Base-by-base conservation (phyloP, 2,888 invertebrate genomes). In the Ormyrus rosae region DNA sequence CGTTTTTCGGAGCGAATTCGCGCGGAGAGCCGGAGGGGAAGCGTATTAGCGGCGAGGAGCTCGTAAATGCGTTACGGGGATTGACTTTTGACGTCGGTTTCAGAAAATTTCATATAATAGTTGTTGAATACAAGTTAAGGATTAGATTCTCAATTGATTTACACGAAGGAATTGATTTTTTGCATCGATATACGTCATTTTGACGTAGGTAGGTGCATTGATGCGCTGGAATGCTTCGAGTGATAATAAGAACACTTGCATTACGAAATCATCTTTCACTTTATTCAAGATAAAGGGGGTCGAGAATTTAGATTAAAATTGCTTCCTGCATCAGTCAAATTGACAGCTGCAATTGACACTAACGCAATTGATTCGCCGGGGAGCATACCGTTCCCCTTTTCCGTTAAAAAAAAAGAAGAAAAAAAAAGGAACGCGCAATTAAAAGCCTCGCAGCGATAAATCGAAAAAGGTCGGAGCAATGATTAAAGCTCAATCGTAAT, bases 181-280 rank as follows among this genome's bases (percentile, higher is more conserved):
- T 34, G 3, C 3, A 34, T 34, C 34, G 34, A 34, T 34, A 34
- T 34, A 0, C 34, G 34, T 34, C 4, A 4, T 34, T 34, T 34
- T 4, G 34, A 34, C 34, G 34, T 34, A 34, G 51, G 68, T 61
- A 53, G 68, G 68, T 53, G 60, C 51, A 68, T 61, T 68, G 67
- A 11, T 11, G 51, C 53, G 68, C 34, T 58, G n/a, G 61, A 67
- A 60, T 34, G 63, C 60, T 76, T 75, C 67, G 61, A 80, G 55
- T 55, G 71, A 70, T 65, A 76, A 76, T 80, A 61, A 81, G 55
- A 78, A 76, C 69, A 71, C 61, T 69, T 55, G 63, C 55, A 65
- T 78, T 70, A 78, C 13, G 48, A 11, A 69, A 67, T 46, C 64
- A 81, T 81, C 78, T 81, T 81, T 79, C 81, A 81, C 75, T 81